phyloP scores from a whole-genome alignment of 2,888 invertebrate species.

The Aleiodes alternator region DNA sequence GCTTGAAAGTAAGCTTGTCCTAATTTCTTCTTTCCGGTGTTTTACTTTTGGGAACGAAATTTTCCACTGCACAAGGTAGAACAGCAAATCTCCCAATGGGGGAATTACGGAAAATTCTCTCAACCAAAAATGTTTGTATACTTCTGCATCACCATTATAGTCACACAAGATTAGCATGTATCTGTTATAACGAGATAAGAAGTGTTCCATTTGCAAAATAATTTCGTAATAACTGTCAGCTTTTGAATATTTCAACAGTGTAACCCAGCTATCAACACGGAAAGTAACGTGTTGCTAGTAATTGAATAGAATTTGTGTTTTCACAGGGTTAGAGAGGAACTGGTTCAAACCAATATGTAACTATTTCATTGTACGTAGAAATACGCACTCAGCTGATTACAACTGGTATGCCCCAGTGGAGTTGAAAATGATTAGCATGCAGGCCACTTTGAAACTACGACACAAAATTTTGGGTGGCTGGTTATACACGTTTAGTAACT shows the following conservation, averaged over 20 bases:
- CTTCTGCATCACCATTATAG: constrained; percentile 38
- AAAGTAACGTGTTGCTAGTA: no score
- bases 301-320: no score
- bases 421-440: constrained; percentile 36
- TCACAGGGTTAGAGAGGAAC: no score
- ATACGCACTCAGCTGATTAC: constrained; percentile 39
- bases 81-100: constrained; percentile 8
- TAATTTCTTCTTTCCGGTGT: constrained; percentile 50
- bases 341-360: neutral
- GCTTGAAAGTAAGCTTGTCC: constrained; percentile 52
- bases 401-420: constrained; percentile 24
- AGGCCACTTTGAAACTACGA: constrained; percentile 7
- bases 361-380: constrained; percentile 1
- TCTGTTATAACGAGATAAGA: neutral
- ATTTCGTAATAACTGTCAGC: no score
- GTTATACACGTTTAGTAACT: constrained; percentile 13
- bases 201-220: no score
- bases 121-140: constrained; percentile 14
- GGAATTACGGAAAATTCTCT: constrained; percentile 14
- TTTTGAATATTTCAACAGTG: no score
- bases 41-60: constrained; percentile 31
- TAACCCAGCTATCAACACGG: no score
- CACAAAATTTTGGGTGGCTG: constrained; percentile 13
- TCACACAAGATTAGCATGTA: neutral
- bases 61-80: constrained; percentile 29